Evolutionary conservation across 2,113 vertebrate genomes (phyloP), one percentile per base, ranked within the genome.

Genomic region (Semnopithecus entellus): DNA sequence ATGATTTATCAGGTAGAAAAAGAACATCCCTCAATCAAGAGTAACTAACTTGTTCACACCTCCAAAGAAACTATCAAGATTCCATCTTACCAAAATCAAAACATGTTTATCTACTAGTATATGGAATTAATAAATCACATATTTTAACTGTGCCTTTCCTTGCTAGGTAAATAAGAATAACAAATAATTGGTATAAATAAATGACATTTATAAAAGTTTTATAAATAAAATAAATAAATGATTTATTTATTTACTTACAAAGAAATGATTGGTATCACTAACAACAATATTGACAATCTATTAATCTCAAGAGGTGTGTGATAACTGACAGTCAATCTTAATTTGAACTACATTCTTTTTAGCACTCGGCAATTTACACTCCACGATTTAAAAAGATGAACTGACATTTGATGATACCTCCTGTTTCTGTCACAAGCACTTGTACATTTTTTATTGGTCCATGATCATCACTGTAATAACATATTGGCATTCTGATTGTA

Each of bases 401-500:
- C 61, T 96, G 75, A 96, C 94, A 98, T 95, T 97, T 90, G 59
- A 61, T 30, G 64, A 57, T 99, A 99, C 99, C 99, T 99, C 99
- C 99, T 72, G 99, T 99, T 98, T 99, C 99, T 79, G 99, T 98
- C 91, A 99, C 99, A 97, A 99, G 99, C 98, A 99, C 99, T 98
- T 99, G 99, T 64, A 99, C 99, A 98, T 98, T 99, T 98, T 98
- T 98, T 90, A 99, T 99, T 93, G 99, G 99, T 45, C 99, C 99
- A 38, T 99, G 99, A 96, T 99, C 98, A 83, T 99, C 99, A 97
- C 97, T 99, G 98, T 99, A 99, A 98, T 99, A 99, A 98, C 99
- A 99, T 97, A 99, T 90, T 20, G 99, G 99, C 99, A 99, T 99
- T 98, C 97, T 98, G 98, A 99, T 99, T 6, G 99, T 99, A 98